Evolutionary conservation across 2,888 invertebrate species (phyloP), one percentile per base, ranked within the genome.

Genomic region (Keiferia lycopersicella): DNA sequence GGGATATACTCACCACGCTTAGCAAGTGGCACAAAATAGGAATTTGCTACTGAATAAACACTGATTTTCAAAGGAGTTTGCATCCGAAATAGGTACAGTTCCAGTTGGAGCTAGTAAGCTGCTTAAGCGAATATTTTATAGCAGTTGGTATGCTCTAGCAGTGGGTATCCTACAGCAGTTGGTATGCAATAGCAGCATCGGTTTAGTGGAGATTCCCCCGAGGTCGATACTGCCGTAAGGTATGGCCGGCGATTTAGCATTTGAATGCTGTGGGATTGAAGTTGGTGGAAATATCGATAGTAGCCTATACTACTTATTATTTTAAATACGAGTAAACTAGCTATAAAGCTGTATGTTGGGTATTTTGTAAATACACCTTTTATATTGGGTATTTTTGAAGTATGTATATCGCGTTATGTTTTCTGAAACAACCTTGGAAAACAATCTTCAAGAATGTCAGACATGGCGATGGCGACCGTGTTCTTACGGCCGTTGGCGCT

Each of bases 321-420:
- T n/a, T n/a, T n/a, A n/a, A n/a, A n/a, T n/a, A n/a, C n/a, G n/a
- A n/a, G n/a, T n/a, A n/a, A n/a, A n/a, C n/a, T n/a, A n/a, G n/a
- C n/a, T n/a, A n/a, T n/a, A n/a, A n/a, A n/a, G n/a, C n/a, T n/a
- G n/a, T n/a, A n/a, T n/a, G n/a, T n/a, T n/a, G n/a, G n/a, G n/a
- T 6, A 26, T 26, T 26, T 26, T 26, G 26, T 26, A 26, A 4
- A 26, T 26, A 26, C 3, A 26, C 16, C n/a, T n/a, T n/a, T n/a
- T n/a, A n/a, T n/a, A n/a, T n/a, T n/a, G n/a, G n/a, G n/a, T 11
- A 22, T 51, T 51, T 51, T 22, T 22, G 51, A 22, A 51, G 22
- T 51, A 51, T 51, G 22, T 51, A 22, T 51, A 51, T 51, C 51
- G 51, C 51, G 51, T 51, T n/a, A n/a, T n/a, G n/a, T n/a, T n/a